Evolutionary conservation across 2,797 vertebrate genomes (phyloP).

Genomic region (Pogoniulus pusillus): DNA sequence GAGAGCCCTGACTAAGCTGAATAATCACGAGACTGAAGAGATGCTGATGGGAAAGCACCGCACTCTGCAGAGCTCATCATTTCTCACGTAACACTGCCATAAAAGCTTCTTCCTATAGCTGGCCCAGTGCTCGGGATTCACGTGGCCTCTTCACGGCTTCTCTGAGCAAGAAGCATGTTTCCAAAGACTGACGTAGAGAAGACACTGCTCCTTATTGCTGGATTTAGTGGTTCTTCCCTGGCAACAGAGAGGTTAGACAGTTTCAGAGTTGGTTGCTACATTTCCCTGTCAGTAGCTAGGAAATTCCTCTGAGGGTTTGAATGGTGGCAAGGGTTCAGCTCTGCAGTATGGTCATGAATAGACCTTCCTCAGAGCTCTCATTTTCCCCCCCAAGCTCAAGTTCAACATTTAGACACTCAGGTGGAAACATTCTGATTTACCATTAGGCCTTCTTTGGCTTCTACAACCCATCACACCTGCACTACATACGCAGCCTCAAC

Average conservation of each 20-base stretch:
- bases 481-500: neutral
- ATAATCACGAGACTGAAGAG: neutral
- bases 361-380: neutral
- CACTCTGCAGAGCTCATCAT: constrained; percentile 36
- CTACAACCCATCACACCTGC: accelerated
- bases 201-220: neutral
- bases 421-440: neutral
- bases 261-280: neutral
- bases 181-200: neutral
- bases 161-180: neutral
- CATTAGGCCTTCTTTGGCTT: neutral
- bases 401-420: neutral
- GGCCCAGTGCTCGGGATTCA: neutral
- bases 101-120: neutral
- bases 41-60: neutral
- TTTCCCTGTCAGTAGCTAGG: neutral
- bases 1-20: constrained; percentile 35
- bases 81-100: neutral
- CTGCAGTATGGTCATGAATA: neutral
- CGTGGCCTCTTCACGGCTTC: neutral
- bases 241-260: neutral
- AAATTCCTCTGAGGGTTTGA: neutral
- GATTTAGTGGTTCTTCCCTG: neutral
- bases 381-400: neutral
- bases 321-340: neutral